Evolutionary conservation across 1,140 invertebrate genomes (phyloP), one percentile per base, ranked within the genome.

Genomic region (Chymomyza costata): DNA sequence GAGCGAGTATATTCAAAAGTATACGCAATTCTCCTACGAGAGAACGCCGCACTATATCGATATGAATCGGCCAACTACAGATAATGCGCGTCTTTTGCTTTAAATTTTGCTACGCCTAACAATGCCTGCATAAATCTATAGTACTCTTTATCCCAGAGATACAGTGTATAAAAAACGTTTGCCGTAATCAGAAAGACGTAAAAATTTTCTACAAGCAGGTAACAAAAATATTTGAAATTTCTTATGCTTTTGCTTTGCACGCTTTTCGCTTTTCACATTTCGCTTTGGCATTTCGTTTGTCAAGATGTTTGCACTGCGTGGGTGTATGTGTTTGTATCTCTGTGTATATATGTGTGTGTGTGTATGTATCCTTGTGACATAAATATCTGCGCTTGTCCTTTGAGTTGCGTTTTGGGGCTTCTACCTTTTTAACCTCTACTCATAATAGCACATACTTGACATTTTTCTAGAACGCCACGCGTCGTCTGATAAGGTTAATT

Each of bases 171-270:
- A 18, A 45, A 41, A 50, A 54, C 63, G 34, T 64, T 49, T 63
- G 47, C 28, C 54, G 73, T 76, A 76, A 76, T 76, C 71, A 78
- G 71, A 71, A 76, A 78, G 76, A 78, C 71, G 71, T 76, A 76
- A 76, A 76, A 76, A 80, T 71, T 46, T 63, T 63, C 57, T 71
- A 70, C 66, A 67, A 76, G 62, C 71, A 76, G 71, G 66, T 78
- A 76, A 78, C 57, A 54, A 78, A 76, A 76, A 76, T 76, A 76
- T 71, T 76, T 76, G 71, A 76, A 76, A 76, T 76, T 76, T 66
- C 71, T 76, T 76, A 44, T 32, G 25, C 7, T 5, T 37, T 15
- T 15, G 10, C 17, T 18, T 46, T 21, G 32, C 48, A 19, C 14
- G 28, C 6, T 25, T 19, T 47, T 52, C 45, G 28, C 55, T 16